These are phyloP conservation scores for Sarcophilus harrisii DNA, from an alignment of 2,797 vertebrate species.

Conservation along the genomic window DNA sequence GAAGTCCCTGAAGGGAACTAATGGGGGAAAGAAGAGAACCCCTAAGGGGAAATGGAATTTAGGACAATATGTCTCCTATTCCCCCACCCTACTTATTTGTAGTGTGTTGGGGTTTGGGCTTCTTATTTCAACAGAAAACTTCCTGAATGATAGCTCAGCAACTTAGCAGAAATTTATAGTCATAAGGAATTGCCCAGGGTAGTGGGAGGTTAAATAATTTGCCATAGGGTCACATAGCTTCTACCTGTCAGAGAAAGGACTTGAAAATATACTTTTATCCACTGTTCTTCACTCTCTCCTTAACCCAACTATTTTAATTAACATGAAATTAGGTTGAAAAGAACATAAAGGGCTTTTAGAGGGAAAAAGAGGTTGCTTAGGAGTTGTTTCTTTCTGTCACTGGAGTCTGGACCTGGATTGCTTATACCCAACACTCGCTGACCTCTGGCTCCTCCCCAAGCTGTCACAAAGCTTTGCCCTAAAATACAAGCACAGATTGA, in stretches of 20 bases:
- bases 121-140: neutral
- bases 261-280: neutral
- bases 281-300: neutral
- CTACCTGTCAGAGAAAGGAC: neutral
- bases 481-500: conserved; percentile 6
- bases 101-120: neutral
- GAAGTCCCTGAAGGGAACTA: neutral
- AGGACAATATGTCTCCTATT: neutral
- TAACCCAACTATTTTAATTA: neutral
- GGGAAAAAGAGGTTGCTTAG: neutral
- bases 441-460: neutral
- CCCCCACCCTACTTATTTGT: neutral
- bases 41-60: neutral
- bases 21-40: neutral
- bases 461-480: neutral
- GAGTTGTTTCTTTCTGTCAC: neutral
- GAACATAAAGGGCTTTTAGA: neutral
- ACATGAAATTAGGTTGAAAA: neutral
- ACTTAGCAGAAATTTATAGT: neutral
- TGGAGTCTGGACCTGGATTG: neutral
- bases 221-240: neutral
- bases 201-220: neutral
- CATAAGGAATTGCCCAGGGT: neutral
- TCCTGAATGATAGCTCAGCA: neutral
- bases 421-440: neutral